Conservation (phyloP, 1,140 invertebrate genomes). For the Ctenoplectra terminalis region DNA sequence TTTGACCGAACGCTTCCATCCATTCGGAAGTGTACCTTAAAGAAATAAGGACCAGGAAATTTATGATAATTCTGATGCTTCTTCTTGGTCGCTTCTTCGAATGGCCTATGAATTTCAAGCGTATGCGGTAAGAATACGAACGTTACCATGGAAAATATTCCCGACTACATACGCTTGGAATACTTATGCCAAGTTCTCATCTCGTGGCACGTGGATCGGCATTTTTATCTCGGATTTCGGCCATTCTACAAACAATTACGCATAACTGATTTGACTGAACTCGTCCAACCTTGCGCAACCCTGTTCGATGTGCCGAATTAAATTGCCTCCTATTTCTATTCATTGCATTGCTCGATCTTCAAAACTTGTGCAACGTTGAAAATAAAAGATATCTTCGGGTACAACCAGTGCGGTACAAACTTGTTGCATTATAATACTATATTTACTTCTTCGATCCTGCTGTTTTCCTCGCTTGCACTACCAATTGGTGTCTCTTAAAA, state of each 20-base stretch:
- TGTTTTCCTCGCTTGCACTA: no score
- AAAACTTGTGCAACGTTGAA: no score
- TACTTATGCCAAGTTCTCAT: background rate
- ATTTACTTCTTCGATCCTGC: no score
- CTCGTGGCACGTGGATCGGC: background rate
- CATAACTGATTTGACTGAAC: constrained; percentile 24
- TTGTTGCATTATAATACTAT: no score
- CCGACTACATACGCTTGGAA: constrained; percentile 20
- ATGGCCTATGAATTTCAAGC: constrained; percentile 50
- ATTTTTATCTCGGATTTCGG: constrained; percentile 35
- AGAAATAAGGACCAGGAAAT: constrained; percentile 35
- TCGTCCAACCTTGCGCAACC: background rate
- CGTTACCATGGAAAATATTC: constrained; percentile 34
- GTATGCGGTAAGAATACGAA: constrained; percentile 31
- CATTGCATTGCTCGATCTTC: no score
- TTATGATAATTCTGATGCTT: constrained; percentile 50
- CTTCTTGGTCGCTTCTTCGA: constrained; percentile 43
- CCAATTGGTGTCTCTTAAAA: no score
- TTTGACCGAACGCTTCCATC: constrained; percentile 20
- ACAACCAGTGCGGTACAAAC: no score
- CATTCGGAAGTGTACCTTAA: constrained; percentile 8
- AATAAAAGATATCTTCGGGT: no score
- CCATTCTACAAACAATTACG: constrained; percentile 20
- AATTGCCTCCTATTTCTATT: background rate
- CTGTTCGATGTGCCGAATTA: no score